These are phyloP conservation scores for Sebastes melanostomus DNA, from an alignment of 2,797 vertebrate species.

Conservation along the genomic window DNA sequence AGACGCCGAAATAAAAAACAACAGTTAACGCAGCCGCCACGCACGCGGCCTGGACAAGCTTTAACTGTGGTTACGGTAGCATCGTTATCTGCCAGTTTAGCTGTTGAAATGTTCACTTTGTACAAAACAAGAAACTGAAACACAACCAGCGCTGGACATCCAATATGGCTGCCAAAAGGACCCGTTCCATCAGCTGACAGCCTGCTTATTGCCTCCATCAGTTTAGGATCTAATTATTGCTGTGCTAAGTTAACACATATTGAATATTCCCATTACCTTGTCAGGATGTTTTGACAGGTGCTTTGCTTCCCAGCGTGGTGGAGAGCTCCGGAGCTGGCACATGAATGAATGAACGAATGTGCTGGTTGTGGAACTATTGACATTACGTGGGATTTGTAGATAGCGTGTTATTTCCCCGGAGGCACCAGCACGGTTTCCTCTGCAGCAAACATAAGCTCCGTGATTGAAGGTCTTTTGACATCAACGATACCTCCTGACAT, in stretches of 20 bases:
- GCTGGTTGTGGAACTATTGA: conserved; percentile 48
- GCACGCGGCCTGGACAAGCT: no score
- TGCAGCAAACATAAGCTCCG: conserved; percentile 34
- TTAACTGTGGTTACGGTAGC: background rate
- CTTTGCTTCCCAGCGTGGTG: background rate
- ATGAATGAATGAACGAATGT: conserved; percentile 15
- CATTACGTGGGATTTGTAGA: conserved; percentile 44
- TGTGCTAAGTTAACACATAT: conserved; percentile 15
- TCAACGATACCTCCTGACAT: conserved; percentile 33
- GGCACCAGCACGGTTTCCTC: conserved; percentile 19
- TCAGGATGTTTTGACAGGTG: conserved; percentile 51
- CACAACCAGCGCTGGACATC: background rate
- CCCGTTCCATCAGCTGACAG: conserved; percentile 3
- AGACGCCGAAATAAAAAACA: no score
- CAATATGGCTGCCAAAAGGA: conserved; percentile 1
- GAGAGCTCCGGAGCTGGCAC: background rate
- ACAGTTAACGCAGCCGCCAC: no score
- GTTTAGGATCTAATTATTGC: conserved; percentile 31
- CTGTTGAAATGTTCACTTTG: conserved; percentile 5
- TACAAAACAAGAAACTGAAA: background rate
- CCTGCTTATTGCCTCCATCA: conserved; percentile 18
- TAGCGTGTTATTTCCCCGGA: conserved; percentile 51
- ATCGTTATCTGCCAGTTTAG: background rate
- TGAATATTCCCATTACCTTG: conserved; percentile 33
- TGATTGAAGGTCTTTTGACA: conserved; percentile 44